Evolutionary conservation across 2,113 vertebrate genomes (phyloP), one percentile per base, ranked within the genome.

Genomic region (Mustelus asterias): DNA sequence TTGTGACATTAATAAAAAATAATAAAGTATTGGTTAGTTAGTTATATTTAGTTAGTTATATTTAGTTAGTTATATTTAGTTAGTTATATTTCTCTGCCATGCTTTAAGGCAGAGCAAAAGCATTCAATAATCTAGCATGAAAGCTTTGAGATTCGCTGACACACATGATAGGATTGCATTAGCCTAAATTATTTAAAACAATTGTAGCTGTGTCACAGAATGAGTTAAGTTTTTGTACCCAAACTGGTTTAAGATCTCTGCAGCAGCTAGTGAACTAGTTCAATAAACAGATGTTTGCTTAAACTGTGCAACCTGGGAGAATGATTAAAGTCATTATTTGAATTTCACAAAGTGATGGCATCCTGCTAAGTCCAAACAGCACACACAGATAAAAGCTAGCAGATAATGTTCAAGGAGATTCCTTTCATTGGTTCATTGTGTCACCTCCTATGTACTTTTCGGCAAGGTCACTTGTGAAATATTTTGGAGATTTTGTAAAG

Each of bases 271-370:
- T 94, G 37, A 94, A 70, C 70, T 72, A 95, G 13, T 72, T 95
- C 94, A 54, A 95, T 44, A 33, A 48, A 24, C 1, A 72, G 37
- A 54, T 76, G 94, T 54, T 54, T 72, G 41, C 70, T 95, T 54
- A 95, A 72, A 76, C 94, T 72, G 41, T 72, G 22, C 44, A 29
- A 72, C 65, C 41, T 24, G 14, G 24, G 22, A 41, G 44, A 72
- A 95, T 95, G 44, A 16, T 54, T 76, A 76, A 95, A 72, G 69
- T 72, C 18, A 95, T 44, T 95, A 95, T 95, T 95, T 95, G 94
- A 37, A 29, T 95, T 72, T 95, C 26, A 10, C 69, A 95, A 95
- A 48, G 69, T 26, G 24, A 48, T 70, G 94, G 41, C 37, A 95
- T 33, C 92, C 22, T 48, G 44, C 67, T 48, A 44, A 69, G 94